phyloP scores from a whole-genome alignment of 1,140 invertebrate genomes.

The Caenorhabditis tropicalis region DNA sequence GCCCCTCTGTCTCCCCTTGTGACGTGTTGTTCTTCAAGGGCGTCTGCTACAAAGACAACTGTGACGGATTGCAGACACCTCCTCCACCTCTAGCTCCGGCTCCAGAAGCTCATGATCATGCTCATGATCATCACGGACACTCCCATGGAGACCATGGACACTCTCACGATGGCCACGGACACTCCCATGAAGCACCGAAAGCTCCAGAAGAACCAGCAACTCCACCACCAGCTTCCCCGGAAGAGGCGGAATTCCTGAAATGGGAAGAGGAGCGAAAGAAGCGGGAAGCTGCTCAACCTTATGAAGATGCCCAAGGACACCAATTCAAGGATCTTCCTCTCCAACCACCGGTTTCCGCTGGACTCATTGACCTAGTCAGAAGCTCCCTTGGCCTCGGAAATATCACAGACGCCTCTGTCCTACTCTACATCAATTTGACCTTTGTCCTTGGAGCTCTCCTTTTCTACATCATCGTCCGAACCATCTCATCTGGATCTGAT shows the following conservation, averaged over 20 bases:
- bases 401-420: background rate
- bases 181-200: background rate
- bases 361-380: background rate
- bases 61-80: constrained; percentile 27
- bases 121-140: background rate
- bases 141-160: background rate
- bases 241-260: constrained; percentile 5
- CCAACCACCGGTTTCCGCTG: background rate
- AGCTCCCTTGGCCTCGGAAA: background rate
- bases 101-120: background rate
- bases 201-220: background rate
- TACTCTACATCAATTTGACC: background rate
- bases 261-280: background rate
- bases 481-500: background rate
- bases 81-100: background rate
- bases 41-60: constrained; percentile 23
- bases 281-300: background rate
- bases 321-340: background rate
- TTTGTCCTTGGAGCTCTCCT: background rate
- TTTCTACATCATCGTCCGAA: background rate
- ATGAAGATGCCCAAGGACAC: constrained; percentile 9
- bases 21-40: background rate
- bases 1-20: background rate
- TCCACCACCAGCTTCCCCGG: background rate
- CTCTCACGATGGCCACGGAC: background rate